Conservation (phyloP, 2,113 vertebrate species). For the Podocnemis expansa region DNA sequence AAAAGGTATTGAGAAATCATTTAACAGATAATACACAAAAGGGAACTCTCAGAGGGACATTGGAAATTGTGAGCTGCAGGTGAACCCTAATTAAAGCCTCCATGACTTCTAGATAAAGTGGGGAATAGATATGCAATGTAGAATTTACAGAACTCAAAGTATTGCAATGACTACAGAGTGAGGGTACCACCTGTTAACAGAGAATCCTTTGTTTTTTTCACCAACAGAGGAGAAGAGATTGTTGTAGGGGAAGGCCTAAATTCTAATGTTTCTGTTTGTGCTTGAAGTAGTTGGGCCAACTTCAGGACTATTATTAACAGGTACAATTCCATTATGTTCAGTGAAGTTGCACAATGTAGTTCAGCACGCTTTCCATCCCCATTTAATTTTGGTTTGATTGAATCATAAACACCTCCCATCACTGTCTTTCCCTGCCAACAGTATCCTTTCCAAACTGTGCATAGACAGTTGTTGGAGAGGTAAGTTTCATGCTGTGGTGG, state of each 20-base stretch:
- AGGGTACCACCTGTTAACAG: not conserved
- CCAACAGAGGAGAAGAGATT: not conserved
- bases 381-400: not conserved
- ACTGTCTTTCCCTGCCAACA: not conserved
- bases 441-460: not conserved
- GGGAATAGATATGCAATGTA: not conserved
- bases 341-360: not conserved
- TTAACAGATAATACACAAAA: not conserved
- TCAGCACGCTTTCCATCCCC: not conserved
- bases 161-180: not conserved
- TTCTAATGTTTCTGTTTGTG: not conserved
- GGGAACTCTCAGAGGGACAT: not conserved
- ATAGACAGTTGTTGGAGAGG: not conserved
- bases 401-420: fast-evolving
- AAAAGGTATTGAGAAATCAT: not conserved
- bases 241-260: not conserved
- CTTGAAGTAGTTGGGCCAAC: not conserved
- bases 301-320: not conserved
- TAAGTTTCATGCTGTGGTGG: not conserved
- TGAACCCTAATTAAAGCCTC: not conserved
- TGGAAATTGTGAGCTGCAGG: not conserved
- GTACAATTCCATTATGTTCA: not conserved
- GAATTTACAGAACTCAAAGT: not conserved
- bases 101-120: not conserved
- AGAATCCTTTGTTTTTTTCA: not conserved